phyloP scores from a whole-genome alignment of 2,888 invertebrate species.

The Merodon equestris region DNA sequence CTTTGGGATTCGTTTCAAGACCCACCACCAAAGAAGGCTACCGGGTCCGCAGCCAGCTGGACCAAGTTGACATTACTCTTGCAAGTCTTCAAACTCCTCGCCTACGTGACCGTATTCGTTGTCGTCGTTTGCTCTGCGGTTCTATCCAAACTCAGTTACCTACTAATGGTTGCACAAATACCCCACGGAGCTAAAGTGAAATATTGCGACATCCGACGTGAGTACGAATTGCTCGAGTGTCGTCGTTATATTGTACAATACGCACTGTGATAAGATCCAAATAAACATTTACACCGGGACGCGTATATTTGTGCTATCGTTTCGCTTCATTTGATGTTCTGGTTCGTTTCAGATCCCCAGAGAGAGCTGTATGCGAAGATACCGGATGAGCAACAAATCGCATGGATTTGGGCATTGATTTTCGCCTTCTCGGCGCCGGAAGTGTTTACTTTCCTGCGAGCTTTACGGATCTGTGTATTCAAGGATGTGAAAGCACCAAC shows the following conservation, averaged over 20 bases:
- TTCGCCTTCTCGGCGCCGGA: slow-evolving; percentile 89
- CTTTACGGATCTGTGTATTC: slow-evolving; percentile 86
- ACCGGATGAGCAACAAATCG: slow-evolving; percentile 83
- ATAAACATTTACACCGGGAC: slow-evolving; percentile 9
- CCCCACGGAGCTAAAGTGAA: slow-evolving; percentile 80
- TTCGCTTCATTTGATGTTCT: neutral
- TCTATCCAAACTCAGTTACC: slow-evolving; percentile 85
- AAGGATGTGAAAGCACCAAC: slow-evolving; percentile 83
- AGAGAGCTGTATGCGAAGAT: slow-evolving; percentile 83
- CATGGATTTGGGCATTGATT: slow-evolving; percentile 90
- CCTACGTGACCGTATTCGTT: slow-evolving; percentile 84
- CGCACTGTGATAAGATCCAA: slow-evolving; percentile 40
- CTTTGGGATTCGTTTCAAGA: slow-evolving; percentile 91
- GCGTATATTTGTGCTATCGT: slow-evolving; percentile 9
- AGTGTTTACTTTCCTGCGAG: slow-evolving; percentile 85
- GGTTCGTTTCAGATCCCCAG: slow-evolving; percentile 80
- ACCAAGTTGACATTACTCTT: slow-evolving; percentile 83
- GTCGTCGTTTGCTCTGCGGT: slow-evolving; percentile 85
- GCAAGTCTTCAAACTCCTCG: slow-evolving; percentile 83
- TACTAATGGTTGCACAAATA: slow-evolving; percentile 87
- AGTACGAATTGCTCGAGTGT: slow-evolving; percentile 62
- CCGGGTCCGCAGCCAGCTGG: slow-evolving; percentile 84
- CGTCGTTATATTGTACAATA: neutral
- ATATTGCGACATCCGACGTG: slow-evolving; percentile 81
- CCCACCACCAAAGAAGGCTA: slow-evolving; percentile 83